Conservation (phyloP, 2,888 invertebrate species). For the Drosophila mulleri region DNA sequence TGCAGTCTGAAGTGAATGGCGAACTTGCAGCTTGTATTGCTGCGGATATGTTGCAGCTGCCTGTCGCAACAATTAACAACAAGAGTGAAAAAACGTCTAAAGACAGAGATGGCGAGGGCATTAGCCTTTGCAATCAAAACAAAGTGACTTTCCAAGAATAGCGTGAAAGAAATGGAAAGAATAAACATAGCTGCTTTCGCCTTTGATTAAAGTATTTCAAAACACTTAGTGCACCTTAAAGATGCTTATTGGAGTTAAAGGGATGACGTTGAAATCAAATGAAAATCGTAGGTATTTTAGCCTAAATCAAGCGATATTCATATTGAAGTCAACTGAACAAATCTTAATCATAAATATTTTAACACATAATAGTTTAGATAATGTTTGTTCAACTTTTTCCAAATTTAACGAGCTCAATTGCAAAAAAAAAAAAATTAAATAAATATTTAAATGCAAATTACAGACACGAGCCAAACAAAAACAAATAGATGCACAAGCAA, state of each 20-base stretch:
- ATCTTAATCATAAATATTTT: background rate
- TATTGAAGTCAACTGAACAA: background rate
- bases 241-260: background rate
- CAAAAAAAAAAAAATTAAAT: background rate
- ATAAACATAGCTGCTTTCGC: background rate
- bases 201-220: background rate
- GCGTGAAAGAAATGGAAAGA: background rate
- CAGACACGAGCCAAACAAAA: slow-evolving; percentile 8
- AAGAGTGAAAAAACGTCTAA: slow-evolving; percentile 2
- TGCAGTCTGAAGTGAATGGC: slow-evolving; percentile 25
- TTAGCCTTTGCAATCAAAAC: slow-evolving; percentile 21
- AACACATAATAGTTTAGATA: background rate
- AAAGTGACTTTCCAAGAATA: background rate
- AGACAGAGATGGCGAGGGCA: slow-evolving; percentile 9
- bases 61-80: slow-evolving; percentile 24
- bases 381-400: background rate
- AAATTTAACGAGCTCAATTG: background rate
- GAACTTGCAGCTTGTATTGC: slow-evolving; percentile 42
- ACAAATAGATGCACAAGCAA: slow-evolving; percentile 3
- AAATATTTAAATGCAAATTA: slow-evolving; percentile 13
- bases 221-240: background rate
- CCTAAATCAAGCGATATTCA: no score
- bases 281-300: no score
- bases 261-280: background rate
- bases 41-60: slow-evolving; percentile 54